Evolutionary conservation across 2,113 vertebrate genomes (phyloP), one percentile per base, ranked within the genome.

Genomic region (Bujurquina vittata): DNA sequence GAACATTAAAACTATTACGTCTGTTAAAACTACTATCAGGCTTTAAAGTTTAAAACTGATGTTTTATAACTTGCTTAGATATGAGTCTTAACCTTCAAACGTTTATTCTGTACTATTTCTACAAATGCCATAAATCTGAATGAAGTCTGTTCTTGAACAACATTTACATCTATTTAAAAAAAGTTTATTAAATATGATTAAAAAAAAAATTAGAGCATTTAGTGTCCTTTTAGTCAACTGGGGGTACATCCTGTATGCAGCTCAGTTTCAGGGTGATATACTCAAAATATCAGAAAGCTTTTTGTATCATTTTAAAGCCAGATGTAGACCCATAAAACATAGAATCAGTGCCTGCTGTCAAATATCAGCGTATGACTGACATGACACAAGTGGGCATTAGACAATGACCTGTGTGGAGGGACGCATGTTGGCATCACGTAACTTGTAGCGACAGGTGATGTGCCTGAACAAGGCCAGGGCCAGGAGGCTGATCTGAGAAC

Each of bases 381-480:
- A 10, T n/a, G 2, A n/a, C 52, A 20, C 7, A 54, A 8, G 18
- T 59, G 6, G 23, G 7, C 18, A 26, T 20, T 8, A 46, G 15
- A 5, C 5, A 15, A 1, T 29, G 4, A 96, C 95, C 94, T 95
- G 88, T 22, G 58, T 2, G 14, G 88, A 61, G 10, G 89, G 93
- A 3, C 1, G 77, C 2, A 81, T 1, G 10, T 1, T 80, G 59
- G 0, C 0, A 18, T 94, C 92, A 52, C 84, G 18, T 33, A 75
- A 91, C 20, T 8, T 82, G 54, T 89, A 87, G 75, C 77, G 79
- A 76, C 91, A 93, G 79, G 95, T 95, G 85, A 96, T 85, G 46
- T 91, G 92, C 83, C 93, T 94, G 73, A 94, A 96, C 57, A 95
- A 7, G 4, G 93, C 94, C 80, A 96, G 80, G 5, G 87, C 81